Conservation (phyloP, 2,113 vertebrate species). For the Monopterus albus region DNA sequence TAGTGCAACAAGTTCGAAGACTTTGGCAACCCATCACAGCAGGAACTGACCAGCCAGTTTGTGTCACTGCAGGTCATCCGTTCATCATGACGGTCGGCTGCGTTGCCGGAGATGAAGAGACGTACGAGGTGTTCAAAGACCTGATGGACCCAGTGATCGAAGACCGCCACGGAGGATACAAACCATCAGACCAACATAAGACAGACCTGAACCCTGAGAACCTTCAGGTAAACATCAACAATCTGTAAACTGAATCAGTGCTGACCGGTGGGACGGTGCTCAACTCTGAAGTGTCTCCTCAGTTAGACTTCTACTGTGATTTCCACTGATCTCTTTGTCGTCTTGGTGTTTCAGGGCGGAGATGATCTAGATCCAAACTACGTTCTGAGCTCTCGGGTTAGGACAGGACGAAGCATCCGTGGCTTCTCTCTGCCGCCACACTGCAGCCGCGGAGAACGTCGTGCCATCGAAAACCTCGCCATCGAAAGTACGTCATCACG, state of each 20-base stretch:
- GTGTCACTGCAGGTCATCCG: conserved; percentile 86
- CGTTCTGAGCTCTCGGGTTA: conserved; percentile 93
- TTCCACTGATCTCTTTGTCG: background rate
- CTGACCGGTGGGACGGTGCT: no score
- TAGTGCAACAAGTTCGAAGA: background rate
- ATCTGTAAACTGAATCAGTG: no score
- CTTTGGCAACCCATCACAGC: background rate
- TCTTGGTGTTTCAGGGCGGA: conserved; percentile 82
- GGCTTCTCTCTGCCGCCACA: conserved; percentile 95
- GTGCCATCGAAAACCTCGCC: conserved; percentile 90
- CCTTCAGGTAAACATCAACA: conserved; percentile 84
- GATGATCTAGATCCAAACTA: conserved; percentile 96
- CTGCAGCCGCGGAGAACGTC: conserved; percentile 94
- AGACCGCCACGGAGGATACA: conserved; percentile 95
- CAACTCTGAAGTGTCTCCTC: no score
- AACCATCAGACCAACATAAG: conserved; percentile 92
- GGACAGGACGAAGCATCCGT: conserved; percentile 93
- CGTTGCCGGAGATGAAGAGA: conserved; percentile 93
- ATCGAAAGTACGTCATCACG: conserved; percentile 85
- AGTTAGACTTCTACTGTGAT: no score
- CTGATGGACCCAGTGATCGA: conserved; percentile 94
- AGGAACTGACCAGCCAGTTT: background rate
- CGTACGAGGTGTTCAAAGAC: conserved; percentile 90
- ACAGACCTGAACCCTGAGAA: conserved; percentile 91
- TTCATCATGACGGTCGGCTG: conserved; percentile 96